Base-by-base conservation (phyloP, 2,113 vertebrate species). In the Dissostichus mawsoni region DNA sequence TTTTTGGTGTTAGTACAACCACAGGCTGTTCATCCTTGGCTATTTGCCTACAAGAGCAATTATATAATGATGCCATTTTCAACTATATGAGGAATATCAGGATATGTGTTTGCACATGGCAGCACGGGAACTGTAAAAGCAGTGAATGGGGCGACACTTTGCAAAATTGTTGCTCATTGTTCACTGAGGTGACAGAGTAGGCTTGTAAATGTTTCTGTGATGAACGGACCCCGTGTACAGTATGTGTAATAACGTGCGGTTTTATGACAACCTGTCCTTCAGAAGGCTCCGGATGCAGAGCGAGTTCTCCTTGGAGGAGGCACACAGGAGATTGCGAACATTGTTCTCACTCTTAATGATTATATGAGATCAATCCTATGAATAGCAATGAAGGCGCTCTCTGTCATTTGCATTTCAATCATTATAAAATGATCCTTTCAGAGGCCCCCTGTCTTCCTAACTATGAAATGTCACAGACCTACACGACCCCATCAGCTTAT, bases 351-450 rank as follows among this genome's bases (percentile, higher is more conserved):
- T 74, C 71, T 55, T 82, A 85, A 89, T 88, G 85, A 92, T 92
- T 84, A 82, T 62, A 65, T 66, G 45, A 52, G 84, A 91, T 87
- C 80, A 83, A 73, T 58, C 66, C 73, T 64, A 51, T 86, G 91
- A 92, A 92, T 93, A 87, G 78, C 89, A 90, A 93, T 89, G 81
- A 92, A 78, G 89, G 52, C 1, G 4, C 56, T 10, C 55, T 5
- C 65, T 76, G 80, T 74, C 89, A 86, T 93, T 93, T 90, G 89
- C 88, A 93, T 93, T 92, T 90, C 89, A 90, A 88, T 93, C 85
- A 86, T 69, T 48, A 58, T 63, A 56, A 81, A 90, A 85, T 41
- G 81, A 89, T 85, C 79, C 83, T 55, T 86, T 87, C 76, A n/a
- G 44, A 41, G 71, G 1, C 41, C 1, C 29, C 20, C 69, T 51